Conservation (phyloP, 2,888 invertebrate genomes). For the Acrobasis suavella region DNA sequence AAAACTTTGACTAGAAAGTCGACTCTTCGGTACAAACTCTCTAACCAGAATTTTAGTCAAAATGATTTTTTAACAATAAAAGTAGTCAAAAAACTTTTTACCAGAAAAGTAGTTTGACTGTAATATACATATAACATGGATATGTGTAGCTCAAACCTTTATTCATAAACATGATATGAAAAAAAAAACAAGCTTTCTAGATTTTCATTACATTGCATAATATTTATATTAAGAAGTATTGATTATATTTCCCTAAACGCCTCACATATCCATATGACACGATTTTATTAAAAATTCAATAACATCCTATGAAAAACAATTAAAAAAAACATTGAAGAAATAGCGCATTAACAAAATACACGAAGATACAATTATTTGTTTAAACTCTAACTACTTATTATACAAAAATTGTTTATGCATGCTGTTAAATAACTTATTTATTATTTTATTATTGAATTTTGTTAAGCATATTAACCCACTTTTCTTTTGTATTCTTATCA, state of each 20-base stretch:
- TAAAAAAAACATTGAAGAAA: slow-evolving; percentile 11
- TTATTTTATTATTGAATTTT: slow-evolving; percentile 44
- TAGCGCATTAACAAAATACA: slow-evolving; percentile 22
- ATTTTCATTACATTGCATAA: background rate
- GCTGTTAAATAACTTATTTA: slow-evolving; percentile 68
- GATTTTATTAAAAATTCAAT: slow-evolving; percentile 20
- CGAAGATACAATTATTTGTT: slow-evolving; percentile 21
- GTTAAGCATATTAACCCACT: slow-evolving; percentile 40
- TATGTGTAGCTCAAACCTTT: slow-evolving; percentile 5
- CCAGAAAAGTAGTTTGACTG: background rate
- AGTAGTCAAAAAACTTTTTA: background rate
- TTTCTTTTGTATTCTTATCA: slow-evolving; percentile 21
- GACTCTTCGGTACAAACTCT: background rate
- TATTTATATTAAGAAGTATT: background rate
- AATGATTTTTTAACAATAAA: background rate
- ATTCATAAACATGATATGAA: background rate
- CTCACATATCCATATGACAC: slow-evolving; percentile 20
- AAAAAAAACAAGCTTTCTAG: background rate
- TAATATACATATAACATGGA: slow-evolving; percentile 9
- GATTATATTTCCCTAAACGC: slow-evolving; percentile 7
- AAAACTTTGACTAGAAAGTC: background rate
- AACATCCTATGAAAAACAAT: slow-evolving; percentile 24
- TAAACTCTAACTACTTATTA: slow-evolving; percentile 70
- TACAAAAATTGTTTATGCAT: slow-evolving; percentile 73
- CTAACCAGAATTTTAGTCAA: background rate